phyloP scores from a whole-genome alignment of 2,797 vertebrate species.

The Danionella dracula region DNA sequence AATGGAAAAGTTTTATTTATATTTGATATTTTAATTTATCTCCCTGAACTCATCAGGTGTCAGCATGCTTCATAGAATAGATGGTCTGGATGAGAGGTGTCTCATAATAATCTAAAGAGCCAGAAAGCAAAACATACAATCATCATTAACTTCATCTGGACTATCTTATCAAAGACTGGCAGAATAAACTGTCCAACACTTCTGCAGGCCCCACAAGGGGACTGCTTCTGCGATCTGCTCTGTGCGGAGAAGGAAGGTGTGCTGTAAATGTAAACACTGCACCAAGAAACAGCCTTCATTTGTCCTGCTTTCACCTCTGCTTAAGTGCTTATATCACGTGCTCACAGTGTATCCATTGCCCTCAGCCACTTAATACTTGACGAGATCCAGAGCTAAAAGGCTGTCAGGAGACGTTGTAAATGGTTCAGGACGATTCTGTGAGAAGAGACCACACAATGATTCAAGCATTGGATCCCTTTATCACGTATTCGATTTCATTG shows the following conservation, averaged over 20 bases:
- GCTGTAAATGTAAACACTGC: conserved; percentile 44
- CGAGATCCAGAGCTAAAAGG: conserved; percentile 38
- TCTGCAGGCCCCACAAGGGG: background rate
- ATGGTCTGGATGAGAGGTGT: too few relatives aligned
- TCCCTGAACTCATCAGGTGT: too few relatives aligned
- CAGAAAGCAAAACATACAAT: too few relatives aligned
- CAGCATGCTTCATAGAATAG: too few relatives aligned
- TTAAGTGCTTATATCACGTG: conserved; percentile 23
- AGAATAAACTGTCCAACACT: too few relatives aligned
- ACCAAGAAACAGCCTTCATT: conserved; percentile 29
- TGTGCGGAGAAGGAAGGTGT: conserved; percentile 44
- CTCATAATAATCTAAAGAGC: too few relatives aligned
- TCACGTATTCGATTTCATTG: conserved; percentile 13
- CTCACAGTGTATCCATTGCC: conserved; percentile 45
- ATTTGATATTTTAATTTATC: too few relatives aligned
- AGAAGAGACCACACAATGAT: conserved; percentile 12
- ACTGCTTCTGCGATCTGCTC: conserved; percentile 20
- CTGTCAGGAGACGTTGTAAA: conserved; percentile 38
- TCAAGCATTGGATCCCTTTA: conserved; percentile 26
- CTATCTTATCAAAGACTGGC: too few relatives aligned
- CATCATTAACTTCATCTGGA: too few relatives aligned
- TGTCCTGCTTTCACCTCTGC: conserved; percentile 48
- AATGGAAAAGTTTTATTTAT: too few relatives aligned
- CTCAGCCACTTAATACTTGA: conserved; percentile 42
- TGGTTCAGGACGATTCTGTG: conserved; percentile 19